Evolutionary conservation across 2,113 vertebrate species (phyloP), one percentile per base, ranked within the genome.

Genomic region (Notiomystis cincta): DNA sequence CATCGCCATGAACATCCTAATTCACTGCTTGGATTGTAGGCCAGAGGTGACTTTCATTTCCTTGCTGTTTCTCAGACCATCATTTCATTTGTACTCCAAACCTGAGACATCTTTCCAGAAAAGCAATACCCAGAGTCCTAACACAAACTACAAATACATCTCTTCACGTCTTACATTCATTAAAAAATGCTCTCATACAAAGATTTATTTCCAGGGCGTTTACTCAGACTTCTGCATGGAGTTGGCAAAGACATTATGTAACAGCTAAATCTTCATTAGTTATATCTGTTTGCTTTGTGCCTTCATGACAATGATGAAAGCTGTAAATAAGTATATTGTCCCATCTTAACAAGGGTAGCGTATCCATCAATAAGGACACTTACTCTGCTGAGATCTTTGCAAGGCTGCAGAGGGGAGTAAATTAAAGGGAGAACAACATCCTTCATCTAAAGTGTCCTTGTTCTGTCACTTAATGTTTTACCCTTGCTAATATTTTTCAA

Each of bases 341-440:
- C 85, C 82, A 48, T 93, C 93, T 83, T 94, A 96, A 96, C 92
- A 92, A 92, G 90, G 79, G 70, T 93, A 94, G 90, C 24, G 7
- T 96, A 96, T 97, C 90, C 95, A 95, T 96, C 95, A 97, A 86
- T 95, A 93, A 96, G 71, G 87, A 97, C 95, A 78, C 75, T 93
- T 90, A 44, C 71, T 92, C 85, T 94, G 90, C 85, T 86, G 96
- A 92, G 95, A 94, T 96, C 95, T 93, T 90, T 77, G 82, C 92
- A 94, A 94, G 92, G 95, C 92, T 96, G 72, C 90, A 38, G 64
- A 80, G 56, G 67, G 90, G 56, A 96, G 95, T 95, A 96, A 96
- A 95, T 96, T 95, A 95, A 90, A 96, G 82, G n/a, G 24, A 96
- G 95, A 93, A 73, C 64, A 88, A 73, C 95, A 97, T 96, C 88